phyloP scores from a whole-genome alignment of 92 coral and sea anemone genomes.

The Phenganax subtilis region DNA sequence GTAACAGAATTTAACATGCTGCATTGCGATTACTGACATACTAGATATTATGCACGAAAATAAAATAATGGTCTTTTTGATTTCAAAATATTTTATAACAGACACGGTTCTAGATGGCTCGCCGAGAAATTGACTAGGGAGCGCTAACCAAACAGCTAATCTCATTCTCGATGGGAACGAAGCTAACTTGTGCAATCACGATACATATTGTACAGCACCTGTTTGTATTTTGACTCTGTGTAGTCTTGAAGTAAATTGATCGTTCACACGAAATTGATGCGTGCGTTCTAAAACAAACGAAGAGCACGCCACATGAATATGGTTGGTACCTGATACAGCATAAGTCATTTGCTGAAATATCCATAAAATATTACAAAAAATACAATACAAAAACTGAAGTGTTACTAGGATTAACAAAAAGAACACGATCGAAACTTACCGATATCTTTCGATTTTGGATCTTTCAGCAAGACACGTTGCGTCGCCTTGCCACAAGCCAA shows the following conservation, averaged over 20 bases:
- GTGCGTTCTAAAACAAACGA: slow-evolving; percentile 57
- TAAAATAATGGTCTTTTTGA: too few species aligned
- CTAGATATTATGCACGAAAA: too few species aligned
- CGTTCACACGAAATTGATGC: slow-evolving; percentile 84
- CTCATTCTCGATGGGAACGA: neutral
- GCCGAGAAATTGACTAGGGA: neutral
- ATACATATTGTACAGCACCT: slow-evolving; percentile 43
- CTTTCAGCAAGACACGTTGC: slow-evolving; percentile 85
- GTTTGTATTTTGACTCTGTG: slow-evolving; percentile 98
- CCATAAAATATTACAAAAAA: too few species aligned
- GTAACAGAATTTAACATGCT: too few species aligned
- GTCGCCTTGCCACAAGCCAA: slow-evolving; percentile 94
- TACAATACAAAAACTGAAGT: neutral
- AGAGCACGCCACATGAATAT: neutral
- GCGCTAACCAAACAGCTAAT: neutral
- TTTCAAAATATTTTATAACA: too few species aligned
- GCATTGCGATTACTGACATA: too few species aligned
- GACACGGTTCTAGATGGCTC: too few species aligned
- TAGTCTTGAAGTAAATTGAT: slow-evolving; percentile 85
- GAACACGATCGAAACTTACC: slow-evolving; percentile 42
- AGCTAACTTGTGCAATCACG: neutral
- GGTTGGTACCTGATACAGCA: too few species aligned
- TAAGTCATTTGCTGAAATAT: too few species aligned
- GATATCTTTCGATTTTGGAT: slow-evolving; percentile 92
- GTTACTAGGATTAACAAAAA: neutral